Base-by-base conservation (phyloP, 1,140 invertebrate genomes). In the Philotrypesis tridentata region DNA sequence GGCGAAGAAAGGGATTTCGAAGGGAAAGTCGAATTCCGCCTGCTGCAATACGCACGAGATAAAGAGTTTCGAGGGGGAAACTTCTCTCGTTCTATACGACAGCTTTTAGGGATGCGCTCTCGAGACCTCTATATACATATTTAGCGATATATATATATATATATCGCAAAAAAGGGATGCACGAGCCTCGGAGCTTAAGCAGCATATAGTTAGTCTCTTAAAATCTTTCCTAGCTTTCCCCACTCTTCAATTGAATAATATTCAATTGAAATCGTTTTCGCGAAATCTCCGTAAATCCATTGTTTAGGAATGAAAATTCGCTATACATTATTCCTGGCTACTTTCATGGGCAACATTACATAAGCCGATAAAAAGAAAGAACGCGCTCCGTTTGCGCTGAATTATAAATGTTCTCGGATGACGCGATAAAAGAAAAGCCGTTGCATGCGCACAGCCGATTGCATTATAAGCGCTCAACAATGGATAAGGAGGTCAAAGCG, bases 401-500 rank as follows among this genome's bases (percentile, higher is more conserved):
- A n/a, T n/a, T n/a, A n/a, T n/a, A n/a, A n/a, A n/a, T n/a, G n/a
- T 55, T 7, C 25, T 65, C 61, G 8, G 27, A 27, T 27, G 12
- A 2, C 23, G 23, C 23, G 23, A 65, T 65, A 25, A 65, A 11
- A 71, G 68, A 37, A 71, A 71, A 71, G n/a, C 12, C 3, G 0
- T 3, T 11, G 33, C 9, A 37, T 37, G 33, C 1, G 11, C 14
- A 40, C 21, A 71, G n/a, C n/a, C 33, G n/a, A 71, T 33, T n/a
- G 37, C 21, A 71, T 40, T 43, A 9, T 37, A 71, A 71, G 68
- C 9, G 68, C 7, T 40, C 2, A 71, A 71, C 68, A 71, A 71
- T 71, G 68, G 33, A 4, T 71, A 71, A 71, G n/a, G 21, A 31
- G 33, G 33, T 37, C 40, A 31, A 27, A 74, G 25, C 0, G 25